A percentile compares a stretch with the other conserved stretches of the same genome.
These are phyloP conservation scores for Sitobion miscanthi DNA, from an alignment of 1,140 invertebrate species.

Conservation along the genomic window DNA sequence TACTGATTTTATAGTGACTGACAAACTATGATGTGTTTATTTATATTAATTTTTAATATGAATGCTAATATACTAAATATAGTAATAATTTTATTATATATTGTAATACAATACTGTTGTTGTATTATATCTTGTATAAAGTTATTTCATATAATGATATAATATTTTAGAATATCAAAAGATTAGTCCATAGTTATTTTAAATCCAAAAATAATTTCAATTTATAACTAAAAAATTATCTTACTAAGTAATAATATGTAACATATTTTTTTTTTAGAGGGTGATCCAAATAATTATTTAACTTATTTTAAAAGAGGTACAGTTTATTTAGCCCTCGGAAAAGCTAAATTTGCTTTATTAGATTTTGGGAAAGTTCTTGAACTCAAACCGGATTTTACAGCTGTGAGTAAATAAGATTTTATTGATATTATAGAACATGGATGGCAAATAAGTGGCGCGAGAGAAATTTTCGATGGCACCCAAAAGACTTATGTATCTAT, in stretches of 20 bases:
- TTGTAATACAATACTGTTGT: not conserved
- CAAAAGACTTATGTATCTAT: too few species aligned
- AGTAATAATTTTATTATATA: not conserved
- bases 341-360: conserved; percentile 91
- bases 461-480: too few species aligned
- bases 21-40: not conserved
- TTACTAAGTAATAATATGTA: not conserved
- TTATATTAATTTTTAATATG: not conserved
- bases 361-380: conserved; percentile 93
- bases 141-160: too few species aligned
- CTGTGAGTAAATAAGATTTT: conserved; percentile 64
- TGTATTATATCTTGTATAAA: not conserved
- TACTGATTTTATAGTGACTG: not conserved
- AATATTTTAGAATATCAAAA: not conserved
- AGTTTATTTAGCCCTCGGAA: conserved; percentile 94
- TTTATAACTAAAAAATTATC: not conserved
- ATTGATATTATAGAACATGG: not conserved
- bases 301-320: conserved; percentile 95
- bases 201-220: not conserved
- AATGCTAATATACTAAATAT: not conserved
- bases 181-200: not conserved
- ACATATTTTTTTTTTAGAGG: conserved; percentile 72
- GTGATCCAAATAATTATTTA: conserved; percentile 94
- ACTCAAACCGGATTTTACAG: conserved; percentile 92
- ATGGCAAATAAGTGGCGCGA: too few species aligned